A percentile compares a stretch with the other conserved stretches of the same genome.
These are phyloP conservation scores for Otocyon megalotis DNA, from an alignment of 2,113 vertebrate genomes.

Conservation along the genomic window DNA sequence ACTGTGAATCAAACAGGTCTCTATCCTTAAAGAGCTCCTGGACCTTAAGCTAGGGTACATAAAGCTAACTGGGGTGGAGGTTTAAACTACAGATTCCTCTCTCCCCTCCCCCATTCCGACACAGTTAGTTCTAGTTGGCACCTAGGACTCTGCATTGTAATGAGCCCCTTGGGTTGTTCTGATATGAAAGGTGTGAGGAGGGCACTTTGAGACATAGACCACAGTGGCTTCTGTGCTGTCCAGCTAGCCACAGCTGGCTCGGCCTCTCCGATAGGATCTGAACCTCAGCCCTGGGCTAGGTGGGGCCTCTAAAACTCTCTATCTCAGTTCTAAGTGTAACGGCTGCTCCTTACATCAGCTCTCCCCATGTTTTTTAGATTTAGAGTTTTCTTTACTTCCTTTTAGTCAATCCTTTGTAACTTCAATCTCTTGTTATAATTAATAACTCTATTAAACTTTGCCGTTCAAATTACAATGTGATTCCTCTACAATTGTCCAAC, in stretches of 20 bases:
- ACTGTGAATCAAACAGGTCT: background rate
- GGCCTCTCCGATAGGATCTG: too few relatives aligned
- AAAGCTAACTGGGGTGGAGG: background rate
- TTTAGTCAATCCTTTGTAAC: background rate
- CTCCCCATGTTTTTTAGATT: background rate
- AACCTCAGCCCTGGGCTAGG: background rate
- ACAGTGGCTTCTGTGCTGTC: background rate
- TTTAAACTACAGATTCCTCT: background rate
- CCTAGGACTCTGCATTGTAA: background rate
- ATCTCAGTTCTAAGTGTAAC: too few relatives aligned
- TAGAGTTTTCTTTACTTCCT: background rate
- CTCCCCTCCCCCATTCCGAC: background rate
- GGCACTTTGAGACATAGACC: background rate
- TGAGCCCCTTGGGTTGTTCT: background rate
- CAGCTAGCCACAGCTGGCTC: background rate
- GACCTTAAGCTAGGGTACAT: background rate
- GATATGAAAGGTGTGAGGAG: background rate
- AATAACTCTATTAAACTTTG: background rate
- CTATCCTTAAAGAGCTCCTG: background rate
- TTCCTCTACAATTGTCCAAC: background rate
- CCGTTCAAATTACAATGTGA: background rate
- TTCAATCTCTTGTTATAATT: background rate
- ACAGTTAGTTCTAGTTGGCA: background rate
- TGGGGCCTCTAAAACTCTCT: background rate
- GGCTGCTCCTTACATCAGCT: background rate